Evolutionary conservation across 2,888 invertebrate genomes (phyloP).

Genomic region (Hofmannophila pseudospretella): DNA sequence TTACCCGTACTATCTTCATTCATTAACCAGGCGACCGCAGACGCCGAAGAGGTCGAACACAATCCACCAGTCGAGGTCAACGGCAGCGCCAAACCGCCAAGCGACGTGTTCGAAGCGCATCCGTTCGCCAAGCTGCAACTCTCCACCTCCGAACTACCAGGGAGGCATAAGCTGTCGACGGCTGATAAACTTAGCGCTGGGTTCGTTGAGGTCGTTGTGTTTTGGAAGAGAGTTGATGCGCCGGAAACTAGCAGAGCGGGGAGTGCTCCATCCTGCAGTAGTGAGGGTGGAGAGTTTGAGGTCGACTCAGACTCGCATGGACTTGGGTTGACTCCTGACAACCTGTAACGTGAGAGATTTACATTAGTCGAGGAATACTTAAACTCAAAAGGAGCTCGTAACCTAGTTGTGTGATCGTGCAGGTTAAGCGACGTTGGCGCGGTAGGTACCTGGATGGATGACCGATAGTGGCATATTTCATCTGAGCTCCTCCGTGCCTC

Average conservation of each 20-base stretch:
- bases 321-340: constrained; percentile 71
- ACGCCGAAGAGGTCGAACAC: constrained; percentile 64
- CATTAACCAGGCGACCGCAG: constrained; percentile 76
- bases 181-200: constrained; percentile 39
- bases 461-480: no score
- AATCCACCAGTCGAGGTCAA: constrained; percentile 58
- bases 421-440: no score
- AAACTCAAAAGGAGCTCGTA: no score
- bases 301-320: constrained; percentile 81
- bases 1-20: constrained; percentile 76
- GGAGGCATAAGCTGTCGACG: constrained; percentile 49
- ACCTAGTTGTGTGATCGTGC: no score
- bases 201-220: constrained; percentile 49
- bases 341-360: no score
- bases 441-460: no score
- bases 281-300: constrained; percentile 77
- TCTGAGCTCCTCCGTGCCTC: no score
- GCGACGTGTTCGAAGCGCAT: constrained; percentile 50
- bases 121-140: constrained; percentile 62
- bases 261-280: constrained; percentile 63
- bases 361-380: no score
- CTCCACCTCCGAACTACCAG: constrained; percentile 46
- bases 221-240: constrained; percentile 61
- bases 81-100: constrained; percentile 58
- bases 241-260: constrained; percentile 67